These are phyloP conservation scores for Oncorhynchus gorbuscha DNA, from an alignment of 2,113 vertebrate species.

Conservation along the genomic window DNA sequence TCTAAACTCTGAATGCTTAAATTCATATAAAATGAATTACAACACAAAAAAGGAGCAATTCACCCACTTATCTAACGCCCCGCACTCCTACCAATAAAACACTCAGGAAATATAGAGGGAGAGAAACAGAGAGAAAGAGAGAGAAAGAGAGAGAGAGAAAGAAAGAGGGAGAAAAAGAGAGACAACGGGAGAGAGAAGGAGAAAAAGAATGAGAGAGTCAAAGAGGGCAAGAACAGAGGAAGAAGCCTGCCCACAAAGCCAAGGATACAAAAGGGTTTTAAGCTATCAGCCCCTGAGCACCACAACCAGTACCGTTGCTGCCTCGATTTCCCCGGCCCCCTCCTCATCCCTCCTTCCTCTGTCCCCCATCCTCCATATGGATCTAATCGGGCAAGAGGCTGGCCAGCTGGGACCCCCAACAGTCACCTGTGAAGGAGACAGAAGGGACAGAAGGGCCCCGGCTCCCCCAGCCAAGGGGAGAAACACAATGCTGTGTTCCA, in stretches of 20 bases:
- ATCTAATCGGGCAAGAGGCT: slow-evolving; percentile 91
- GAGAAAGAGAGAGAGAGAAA: background rate
- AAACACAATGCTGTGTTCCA: slow-evolving; percentile 66
- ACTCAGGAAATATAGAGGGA: background rate
- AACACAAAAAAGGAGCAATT: slow-evolving; percentile 23
- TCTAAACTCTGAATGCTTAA: slow-evolving; percentile 24
- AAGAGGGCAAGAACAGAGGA: background rate
- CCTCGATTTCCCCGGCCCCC: slow-evolving; percentile 13
- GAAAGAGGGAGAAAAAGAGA: slow-evolving; percentile 24
- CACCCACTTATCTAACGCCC: no score
- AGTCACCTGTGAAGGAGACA: slow-evolving; percentile 87
- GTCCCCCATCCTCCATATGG: slow-evolving; percentile 84
- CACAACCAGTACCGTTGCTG: no score
- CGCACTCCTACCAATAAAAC: slow-evolving; percentile 4
- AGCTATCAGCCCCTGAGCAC: slow-evolving; percentile 49
- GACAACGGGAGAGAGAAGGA: slow-evolving; percentile 5
- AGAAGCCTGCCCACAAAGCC: slow-evolving; percentile 4
- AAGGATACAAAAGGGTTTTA: slow-evolving; percentile 50
- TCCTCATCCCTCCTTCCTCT: slow-evolving; percentile 28
- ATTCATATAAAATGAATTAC: slow-evolving; percentile 16
- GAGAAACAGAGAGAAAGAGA: no score
- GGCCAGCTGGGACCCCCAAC: slow-evolving; percentile 96
- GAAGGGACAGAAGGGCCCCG: slow-evolving; percentile 9
- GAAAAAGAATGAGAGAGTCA: background rate
- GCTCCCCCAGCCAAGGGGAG: slow-evolving; percentile 2